A percentile compares a stretch with the other conserved stretches of the same genome.
These are phyloP conservation scores for Poliocrania exsul DNA, from an alignment of 2,797 vertebrate species.

Conservation along the genomic window DNA sequence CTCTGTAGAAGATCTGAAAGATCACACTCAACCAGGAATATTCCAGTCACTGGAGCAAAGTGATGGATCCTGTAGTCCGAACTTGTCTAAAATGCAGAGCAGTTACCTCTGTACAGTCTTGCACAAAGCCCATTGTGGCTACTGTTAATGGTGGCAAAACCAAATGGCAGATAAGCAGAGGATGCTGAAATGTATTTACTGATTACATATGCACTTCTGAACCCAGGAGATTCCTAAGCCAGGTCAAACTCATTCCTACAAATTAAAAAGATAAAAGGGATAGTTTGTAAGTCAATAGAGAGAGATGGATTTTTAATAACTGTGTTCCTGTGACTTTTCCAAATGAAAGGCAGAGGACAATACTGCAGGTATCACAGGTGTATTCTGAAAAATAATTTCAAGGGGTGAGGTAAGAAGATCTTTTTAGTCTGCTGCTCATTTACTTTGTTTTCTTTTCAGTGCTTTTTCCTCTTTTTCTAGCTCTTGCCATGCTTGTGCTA, in stretches of 20 bases:
- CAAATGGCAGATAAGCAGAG: neutral
- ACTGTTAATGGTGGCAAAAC: neutral
- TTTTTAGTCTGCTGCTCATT: neutral
- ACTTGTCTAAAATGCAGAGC: neutral
- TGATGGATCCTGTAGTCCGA: neutral
- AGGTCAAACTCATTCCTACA: neutral
- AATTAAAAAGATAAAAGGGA: neutral
- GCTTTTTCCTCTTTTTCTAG: neutral
- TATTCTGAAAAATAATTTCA: neutral
- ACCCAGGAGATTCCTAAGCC: neutral
- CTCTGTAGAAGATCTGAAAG: neutral
- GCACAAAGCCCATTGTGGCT: neutral
- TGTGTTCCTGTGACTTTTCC: neutral
- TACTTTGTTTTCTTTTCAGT: neutral
- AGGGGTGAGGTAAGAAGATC: neutral
- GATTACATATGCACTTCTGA: neutral
- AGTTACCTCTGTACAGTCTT: neutral
- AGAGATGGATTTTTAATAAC: neutral
- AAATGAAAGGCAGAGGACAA: neutral
- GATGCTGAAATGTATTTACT: neutral
- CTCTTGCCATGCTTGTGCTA: neutral
- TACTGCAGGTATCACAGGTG: neutral
- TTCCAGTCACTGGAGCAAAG: neutral
- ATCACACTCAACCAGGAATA: neutral
- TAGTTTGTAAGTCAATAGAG: neutral